Base-by-base conservation (phyloP, 2,113 vertebrate species). In the Scortum barcoo region DNA sequence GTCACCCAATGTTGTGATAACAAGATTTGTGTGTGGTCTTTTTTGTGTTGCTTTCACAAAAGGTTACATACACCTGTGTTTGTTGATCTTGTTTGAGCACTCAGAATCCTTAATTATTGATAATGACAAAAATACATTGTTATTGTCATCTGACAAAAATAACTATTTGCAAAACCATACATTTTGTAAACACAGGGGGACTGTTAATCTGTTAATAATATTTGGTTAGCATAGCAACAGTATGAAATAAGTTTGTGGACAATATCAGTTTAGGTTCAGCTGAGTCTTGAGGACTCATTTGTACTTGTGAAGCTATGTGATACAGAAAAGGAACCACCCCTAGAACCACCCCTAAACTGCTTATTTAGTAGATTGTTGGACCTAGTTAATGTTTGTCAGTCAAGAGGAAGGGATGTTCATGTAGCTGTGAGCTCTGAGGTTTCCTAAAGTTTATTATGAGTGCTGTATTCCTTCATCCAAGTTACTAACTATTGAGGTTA, bases 1-100 rank as follows among this genome's bases (percentile, higher is more conserved):
- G 73, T 87, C 62, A 89, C 88, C 80, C 66, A 84, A 81, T 90
- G 78, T 89, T 93, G 86, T 89, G 74, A 91, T 92, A 88, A 75
- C 48, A 83, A 61, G 9, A 19, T 28, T 70, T 51, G 57, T 50
- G 62, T 78, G 51, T 42, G 46, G 4, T 81, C 48, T 66, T 74
- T 71, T 63, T 72, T 82, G 66, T 54, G 36, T 46, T 40, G 0
- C 16, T 58, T 38, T 66, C 20, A 73, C 17, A 22, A 17, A 66
- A 56, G 57, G 22, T 61, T 20, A 24, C 13, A 6, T 20, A 36
- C 11, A 61, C 33, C 3, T 17, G 20, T 54, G 50, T 54, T 14
- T 3, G 30, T 24, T 53, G 4, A 33, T 33, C 28, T n/a, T 14
- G 2, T 36, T n/a, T 68, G 28, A 51, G 17, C 58, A 2, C 19